These are phyloP conservation scores for Ceyx cyanopectus DNA, from an alignment of 2,113 vertebrate species.

Conservation along the genomic window DNA sequence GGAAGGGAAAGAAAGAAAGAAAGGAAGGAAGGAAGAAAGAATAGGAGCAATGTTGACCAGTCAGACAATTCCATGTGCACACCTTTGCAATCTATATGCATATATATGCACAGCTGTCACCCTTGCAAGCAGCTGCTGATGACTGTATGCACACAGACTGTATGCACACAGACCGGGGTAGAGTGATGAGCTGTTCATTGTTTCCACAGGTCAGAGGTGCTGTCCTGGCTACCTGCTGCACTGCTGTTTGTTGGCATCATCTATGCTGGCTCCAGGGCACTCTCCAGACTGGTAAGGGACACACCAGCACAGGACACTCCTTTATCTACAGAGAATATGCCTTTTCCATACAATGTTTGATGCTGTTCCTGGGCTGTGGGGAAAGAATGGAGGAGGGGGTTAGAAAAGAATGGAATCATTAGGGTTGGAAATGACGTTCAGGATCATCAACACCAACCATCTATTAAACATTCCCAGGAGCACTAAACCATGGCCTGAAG, in stretches of 20 bases:
- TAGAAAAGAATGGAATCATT: too few species aligned
- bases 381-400: background rate
- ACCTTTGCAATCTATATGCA: background rate
- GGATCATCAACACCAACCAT: too few species aligned
- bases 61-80: background rate
- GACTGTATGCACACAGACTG: background rate
- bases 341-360: background rate
- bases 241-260: constrained; percentile 92
- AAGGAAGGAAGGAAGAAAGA: too few species aligned
- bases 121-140: background rate
- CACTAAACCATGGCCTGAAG: too few species aligned
- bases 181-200: constrained; percentile 12
- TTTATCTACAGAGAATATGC: background rate
- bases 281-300: constrained; percentile 88
- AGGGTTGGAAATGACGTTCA: too few species aligned
- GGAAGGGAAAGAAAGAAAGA: too few species aligned
- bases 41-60: background rate
- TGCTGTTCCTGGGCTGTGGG: background rate
- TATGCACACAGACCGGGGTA: background rate
- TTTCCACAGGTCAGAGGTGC: constrained; percentile 81
- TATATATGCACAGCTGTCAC: background rate
- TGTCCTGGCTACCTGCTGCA: constrained; percentile 90
- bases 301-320: background rate
- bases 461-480: too few species aligned
- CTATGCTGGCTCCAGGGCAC: constrained; percentile 92